Conservation (phyloP, 2,797 vertebrate genomes). For the Scolopax bukidnonensis region DNA sequence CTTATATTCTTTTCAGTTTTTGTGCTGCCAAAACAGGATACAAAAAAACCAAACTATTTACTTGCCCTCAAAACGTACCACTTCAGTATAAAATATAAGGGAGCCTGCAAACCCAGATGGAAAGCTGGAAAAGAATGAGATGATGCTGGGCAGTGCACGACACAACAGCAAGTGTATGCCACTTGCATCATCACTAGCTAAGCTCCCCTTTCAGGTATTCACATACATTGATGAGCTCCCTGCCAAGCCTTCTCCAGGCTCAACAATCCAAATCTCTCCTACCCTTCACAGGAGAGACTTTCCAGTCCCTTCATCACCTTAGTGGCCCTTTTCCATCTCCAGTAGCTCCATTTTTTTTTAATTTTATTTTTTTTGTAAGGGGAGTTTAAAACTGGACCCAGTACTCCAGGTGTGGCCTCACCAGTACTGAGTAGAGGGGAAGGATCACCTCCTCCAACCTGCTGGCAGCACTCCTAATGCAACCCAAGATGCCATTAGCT, state of each 20-base stretch:
- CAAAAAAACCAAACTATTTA: not conserved
- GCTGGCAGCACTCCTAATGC: not conserved
- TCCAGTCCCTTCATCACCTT: not conserved
- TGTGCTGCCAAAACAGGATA: not conserved
- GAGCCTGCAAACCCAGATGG: not conserved
- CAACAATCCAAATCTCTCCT: not conserved
- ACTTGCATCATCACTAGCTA: not conserved
- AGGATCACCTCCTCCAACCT: not conserved
- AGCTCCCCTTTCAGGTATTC: not conserved
- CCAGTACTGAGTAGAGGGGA: not conserved
- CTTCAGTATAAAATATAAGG: not conserved
- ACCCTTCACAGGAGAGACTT: accelerated
- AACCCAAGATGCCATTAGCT: not conserved
- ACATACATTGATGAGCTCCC: not conserved
- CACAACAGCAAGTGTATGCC: not conserved
- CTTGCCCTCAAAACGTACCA: not conserved
- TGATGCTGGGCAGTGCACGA: not conserved
- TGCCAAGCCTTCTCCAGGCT: not conserved
- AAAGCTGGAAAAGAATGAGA: not conserved
- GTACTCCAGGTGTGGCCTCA: not conserved
- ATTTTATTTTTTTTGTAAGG: not conserved
- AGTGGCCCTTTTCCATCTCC: not conserved
- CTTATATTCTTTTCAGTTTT: not conserved
- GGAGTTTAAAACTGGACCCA: not conserved
- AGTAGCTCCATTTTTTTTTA: not conserved